These are phyloP conservation scores for Charadrius vociferus DNA, from an alignment of 2,113 vertebrate genomes.

Conservation along the genomic window DNA sequence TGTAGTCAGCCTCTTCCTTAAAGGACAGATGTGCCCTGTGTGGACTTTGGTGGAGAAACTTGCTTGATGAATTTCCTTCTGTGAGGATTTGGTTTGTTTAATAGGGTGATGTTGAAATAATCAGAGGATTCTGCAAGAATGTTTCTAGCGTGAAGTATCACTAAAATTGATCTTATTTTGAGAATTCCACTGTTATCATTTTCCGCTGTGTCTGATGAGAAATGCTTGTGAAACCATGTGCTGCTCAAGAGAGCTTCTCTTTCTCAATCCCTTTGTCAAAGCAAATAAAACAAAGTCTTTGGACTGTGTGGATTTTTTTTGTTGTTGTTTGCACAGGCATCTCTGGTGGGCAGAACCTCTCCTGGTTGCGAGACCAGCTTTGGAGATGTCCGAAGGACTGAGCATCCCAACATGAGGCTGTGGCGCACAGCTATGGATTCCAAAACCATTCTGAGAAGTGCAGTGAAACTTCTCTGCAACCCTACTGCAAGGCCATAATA, in stretches of 20 bases:
- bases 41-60: not conserved
- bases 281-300: not conserved
- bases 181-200: slow-evolving; percentile 36
- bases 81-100: slow-evolving; percentile 32
- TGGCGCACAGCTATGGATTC: not conserved
- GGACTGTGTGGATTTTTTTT: not conserved
- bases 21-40: not conserved
- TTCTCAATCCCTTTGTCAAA: slow-evolving; percentile 5
- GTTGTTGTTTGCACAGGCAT: not conserved
- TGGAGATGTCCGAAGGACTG: not conserved
- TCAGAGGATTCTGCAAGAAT: slow-evolving; percentile 61
- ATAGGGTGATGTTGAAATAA: slow-evolving; percentile 56
- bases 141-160: slow-evolving; percentile 55
- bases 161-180: slow-evolving; percentile 53
- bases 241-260: slow-evolving; percentile 8
- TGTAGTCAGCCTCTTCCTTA: not conserved
- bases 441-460: not conserved
- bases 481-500: not conserved
- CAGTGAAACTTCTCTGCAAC: not conserved
- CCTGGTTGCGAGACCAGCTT: not conserved
- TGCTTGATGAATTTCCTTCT: not conserved
- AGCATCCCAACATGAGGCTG: not conserved
- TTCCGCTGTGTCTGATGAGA: not conserved
- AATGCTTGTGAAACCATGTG: not conserved
- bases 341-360: not conserved